Conservation (phyloP, 2,888 invertebrate genomes). For the Polydrusus pterygomalis region DNA sequence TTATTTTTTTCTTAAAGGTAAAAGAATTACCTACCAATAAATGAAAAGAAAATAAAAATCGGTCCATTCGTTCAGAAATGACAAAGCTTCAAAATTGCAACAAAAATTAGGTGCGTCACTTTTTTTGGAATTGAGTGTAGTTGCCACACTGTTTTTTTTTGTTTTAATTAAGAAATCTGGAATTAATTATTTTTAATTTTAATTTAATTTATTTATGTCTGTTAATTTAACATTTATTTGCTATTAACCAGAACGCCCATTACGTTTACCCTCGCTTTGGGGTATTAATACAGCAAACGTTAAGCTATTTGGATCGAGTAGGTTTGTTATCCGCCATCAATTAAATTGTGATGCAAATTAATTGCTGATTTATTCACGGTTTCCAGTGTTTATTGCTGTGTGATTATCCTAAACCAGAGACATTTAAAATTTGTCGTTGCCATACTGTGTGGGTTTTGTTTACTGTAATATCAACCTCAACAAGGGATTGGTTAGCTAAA, state of each 20-base stretch:
- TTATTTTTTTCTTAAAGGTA: too few species aligned
- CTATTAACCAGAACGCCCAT: slow-evolving; percentile 3
- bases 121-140: too few species aligned
- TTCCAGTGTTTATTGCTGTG: slow-evolving; percentile 33
- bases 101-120: too few species aligned
- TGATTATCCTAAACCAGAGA: slow-evolving; percentile 21
- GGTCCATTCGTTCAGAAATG: too few species aligned
- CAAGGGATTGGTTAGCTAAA: too few species aligned
- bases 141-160: not conserved
- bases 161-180: not conserved
- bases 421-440: not conserved
- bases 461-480: too few species aligned
- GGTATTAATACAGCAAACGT: slow-evolving; percentile 14
- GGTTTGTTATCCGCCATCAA: slow-evolving; percentile 32
- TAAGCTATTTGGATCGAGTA: slow-evolving; percentile 28
- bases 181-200: too few species aligned
- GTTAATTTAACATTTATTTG: slow-evolving; percentile 6
- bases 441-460: not conserved
- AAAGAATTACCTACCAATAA: too few species aligned
- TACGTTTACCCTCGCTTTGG: slow-evolving; percentile 9
- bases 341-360: slow-evolving; percentile 49
- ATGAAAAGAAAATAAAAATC: too few species aligned
- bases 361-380: slow-evolving; percentile 46
- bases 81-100: too few species aligned
- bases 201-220: too few species aligned